Percentiles rank a stretch among this genome's conserved stretches.
Evolutionary conservation across 1,140 invertebrate species (phyloP).

Genomic region (Aphelenchoides besseyi): DNA sequence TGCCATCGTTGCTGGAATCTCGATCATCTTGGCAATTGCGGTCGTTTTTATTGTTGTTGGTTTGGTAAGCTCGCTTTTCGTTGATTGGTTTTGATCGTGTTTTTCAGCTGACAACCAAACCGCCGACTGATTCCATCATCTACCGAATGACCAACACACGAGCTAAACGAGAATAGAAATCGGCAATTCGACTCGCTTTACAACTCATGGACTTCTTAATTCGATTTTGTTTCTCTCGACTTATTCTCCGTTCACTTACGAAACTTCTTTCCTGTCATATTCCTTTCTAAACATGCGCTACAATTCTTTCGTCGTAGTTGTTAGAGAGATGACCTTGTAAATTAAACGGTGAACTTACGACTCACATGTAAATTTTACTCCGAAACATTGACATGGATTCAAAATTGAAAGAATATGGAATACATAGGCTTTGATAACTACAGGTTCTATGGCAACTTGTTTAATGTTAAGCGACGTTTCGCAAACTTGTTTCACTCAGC

Average conservation of each 20-base stretch:
- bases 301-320: too few relatives aligned
- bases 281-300: too few relatives aligned
- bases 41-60: slow-evolving; percentile 60
- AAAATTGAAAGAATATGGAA: too few relatives aligned
- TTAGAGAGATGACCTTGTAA: too few relatives aligned
- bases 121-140: slow-evolving; percentile 51
- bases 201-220: too few relatives aligned
- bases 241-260: slow-evolving; percentile 23
- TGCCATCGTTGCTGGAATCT: slow-evolving; percentile 58
- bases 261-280: slow-evolving; percentile 8
- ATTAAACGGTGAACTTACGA: too few relatives aligned
- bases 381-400: too few relatives aligned
- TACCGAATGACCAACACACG: slow-evolving; percentile 61
- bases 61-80: slow-evolving; percentile 44
- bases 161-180: slow-evolving; percentile 62
- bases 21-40: slow-evolving; percentile 49
- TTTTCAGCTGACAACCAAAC: neutral
- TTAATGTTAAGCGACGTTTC: neutral
- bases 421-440: too few relatives aligned
- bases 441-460: too few relatives aligned
- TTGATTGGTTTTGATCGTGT: neutral
- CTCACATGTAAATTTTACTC: too few relatives aligned
- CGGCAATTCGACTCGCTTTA: too few relatives aligned
- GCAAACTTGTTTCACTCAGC: slow-evolving; percentile 17
- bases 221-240: slow-evolving; percentile 4